These are phyloP conservation scores for Euwallacea similis DNA, from an alignment of 1,140 invertebrate genomes.

Conservation along the genomic window DNA sequence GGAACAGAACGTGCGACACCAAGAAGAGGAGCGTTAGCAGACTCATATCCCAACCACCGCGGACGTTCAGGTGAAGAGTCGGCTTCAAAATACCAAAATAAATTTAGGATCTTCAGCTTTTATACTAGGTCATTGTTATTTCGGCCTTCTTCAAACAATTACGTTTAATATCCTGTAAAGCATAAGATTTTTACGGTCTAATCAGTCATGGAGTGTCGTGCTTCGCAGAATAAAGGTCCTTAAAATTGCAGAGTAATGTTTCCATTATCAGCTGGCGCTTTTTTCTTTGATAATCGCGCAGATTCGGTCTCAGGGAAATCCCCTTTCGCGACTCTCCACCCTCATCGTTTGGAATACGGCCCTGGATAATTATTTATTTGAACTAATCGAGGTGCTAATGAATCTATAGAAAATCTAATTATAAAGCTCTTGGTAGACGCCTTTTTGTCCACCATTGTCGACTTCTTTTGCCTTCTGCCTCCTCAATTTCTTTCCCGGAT, in stretches of 20 bases:
- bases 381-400: neutral
- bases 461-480: neutral
- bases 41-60: constrained; percentile 16
- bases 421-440: neutral
- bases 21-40: constrained; percentile 20
- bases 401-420: constrained; percentile 1
- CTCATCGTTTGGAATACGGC: neutral
- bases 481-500: too few species aligned
- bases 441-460: neutral
- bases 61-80: constrained; percentile 1
- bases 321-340: neutral
- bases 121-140: constrained; percentile 40
- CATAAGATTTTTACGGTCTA: constrained; percentile 40
- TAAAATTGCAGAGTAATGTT: constrained; percentile 35
- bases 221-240: constrained; percentile 33
- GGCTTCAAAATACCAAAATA: constrained; percentile 29
- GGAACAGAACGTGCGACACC: constrained; percentile 18
- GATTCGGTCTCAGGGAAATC: constrained; percentile 3
- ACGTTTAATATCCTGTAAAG: constrained; percentile 31
- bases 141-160: constrained; percentile 38
- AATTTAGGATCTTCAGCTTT: constrained; percentile 29
- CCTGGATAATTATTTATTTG: neutral
- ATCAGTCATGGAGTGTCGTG: constrained; percentile 35
- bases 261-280: constrained; percentile 20
- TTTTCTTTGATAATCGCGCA: constrained; percentile 17